phyloP scores from a whole-genome alignment of 1,140 invertebrate genomes.

The Ylistrum balloti region DNA sequence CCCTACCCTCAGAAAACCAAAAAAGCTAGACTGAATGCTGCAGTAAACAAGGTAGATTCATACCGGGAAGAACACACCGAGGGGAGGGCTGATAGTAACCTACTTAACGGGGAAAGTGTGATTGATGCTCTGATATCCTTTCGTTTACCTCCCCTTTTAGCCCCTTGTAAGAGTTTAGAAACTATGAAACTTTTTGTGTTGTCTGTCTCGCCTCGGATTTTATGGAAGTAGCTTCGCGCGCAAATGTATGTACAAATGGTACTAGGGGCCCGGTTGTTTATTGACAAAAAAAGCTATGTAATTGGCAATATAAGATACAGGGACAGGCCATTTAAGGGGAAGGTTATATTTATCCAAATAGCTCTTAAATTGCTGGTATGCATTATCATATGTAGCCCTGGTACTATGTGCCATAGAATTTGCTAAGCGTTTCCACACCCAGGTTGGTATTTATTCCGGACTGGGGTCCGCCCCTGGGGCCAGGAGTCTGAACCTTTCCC shows the following conservation, averaged over 20 bases:
- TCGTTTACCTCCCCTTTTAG: neutral
- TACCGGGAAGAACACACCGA: neutral
- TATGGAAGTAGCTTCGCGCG: conserved; percentile 13
- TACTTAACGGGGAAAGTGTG: neutral
- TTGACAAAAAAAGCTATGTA: conserved; percentile 43
- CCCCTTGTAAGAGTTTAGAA: conserved; percentile 46
- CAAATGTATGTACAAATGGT: conserved; percentile 41
- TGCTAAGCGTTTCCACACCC: neutral
- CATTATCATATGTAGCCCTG: neutral
- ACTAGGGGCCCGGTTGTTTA: neutral
- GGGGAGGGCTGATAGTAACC: neutral
- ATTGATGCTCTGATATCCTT: conserved; percentile 20
- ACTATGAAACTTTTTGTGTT: conserved; percentile 44
- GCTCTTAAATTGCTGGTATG: neutral
- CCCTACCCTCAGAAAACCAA: neutral
- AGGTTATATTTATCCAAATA: neutral
- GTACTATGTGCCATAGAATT: neutral
- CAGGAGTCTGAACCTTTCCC: no score
- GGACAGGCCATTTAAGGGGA: conserved; percentile 15
- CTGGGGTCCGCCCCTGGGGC: neutral
- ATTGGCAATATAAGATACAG: neutral
- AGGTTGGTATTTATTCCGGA: neutral
- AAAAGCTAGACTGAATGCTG: neutral
- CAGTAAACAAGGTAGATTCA: neutral
- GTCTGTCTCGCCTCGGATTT: neutral